Evolutionary conservation across 2,113 vertebrate genomes (phyloP).

Genomic region (Chaenogobius annularis): DNA sequence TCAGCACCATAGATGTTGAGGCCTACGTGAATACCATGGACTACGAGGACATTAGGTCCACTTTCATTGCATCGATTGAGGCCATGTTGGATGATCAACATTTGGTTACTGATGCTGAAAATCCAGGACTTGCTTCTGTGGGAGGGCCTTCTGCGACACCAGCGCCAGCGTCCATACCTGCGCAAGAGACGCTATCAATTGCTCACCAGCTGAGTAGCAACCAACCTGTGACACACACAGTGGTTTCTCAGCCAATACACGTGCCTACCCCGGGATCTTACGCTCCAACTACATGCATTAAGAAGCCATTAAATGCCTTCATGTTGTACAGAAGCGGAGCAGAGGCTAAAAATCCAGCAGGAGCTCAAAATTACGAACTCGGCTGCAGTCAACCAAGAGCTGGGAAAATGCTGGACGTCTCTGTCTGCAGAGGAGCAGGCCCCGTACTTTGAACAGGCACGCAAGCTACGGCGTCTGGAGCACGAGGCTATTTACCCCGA

Average conservation of each 20-base stretch:
- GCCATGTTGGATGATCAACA: too few relatives aligned
- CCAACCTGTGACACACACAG: too few relatives aligned
- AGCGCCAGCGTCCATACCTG: too few relatives aligned
- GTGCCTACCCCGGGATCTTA: too few relatives aligned
- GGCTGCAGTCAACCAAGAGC: background rate
- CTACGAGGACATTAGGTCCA: too few relatives aligned
- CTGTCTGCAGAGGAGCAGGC: background rate
- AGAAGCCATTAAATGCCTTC: background rate
- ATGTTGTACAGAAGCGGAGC: background rate
- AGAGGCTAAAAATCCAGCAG: background rate
- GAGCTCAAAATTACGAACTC: background rate
- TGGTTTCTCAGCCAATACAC: too few relatives aligned
- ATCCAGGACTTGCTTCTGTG: background rate
- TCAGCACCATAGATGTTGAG: too few relatives aligned
- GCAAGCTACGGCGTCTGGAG: background rate
- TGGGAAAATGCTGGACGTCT: background rate
- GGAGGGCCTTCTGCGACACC: background rate
- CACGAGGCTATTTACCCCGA: background rate
- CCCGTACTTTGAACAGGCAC: background rate
- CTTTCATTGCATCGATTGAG: too few relatives aligned
- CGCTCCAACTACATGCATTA: background rate
- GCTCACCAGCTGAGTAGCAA: too few relatives aligned
- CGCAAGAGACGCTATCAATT: too few relatives aligned
- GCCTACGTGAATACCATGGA: too few relatives aligned
- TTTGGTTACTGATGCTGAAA: background rate